Evolutionary conservation across 2,888 invertebrate genomes (phyloP).

Genomic region (Ernsta delagoae): DNA sequence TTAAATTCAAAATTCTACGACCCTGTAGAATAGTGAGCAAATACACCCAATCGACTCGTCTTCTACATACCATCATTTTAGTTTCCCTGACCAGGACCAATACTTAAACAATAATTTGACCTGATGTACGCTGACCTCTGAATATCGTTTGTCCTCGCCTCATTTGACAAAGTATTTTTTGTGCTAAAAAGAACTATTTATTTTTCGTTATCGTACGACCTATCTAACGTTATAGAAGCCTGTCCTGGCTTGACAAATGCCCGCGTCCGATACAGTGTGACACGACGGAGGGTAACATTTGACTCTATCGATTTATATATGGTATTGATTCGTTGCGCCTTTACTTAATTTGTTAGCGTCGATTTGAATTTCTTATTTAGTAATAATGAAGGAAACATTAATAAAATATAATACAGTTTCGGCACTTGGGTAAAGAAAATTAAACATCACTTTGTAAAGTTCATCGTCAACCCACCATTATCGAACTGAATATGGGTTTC

Average conservation of each 20-base stretch:
- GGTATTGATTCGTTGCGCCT: slow-evolving; percentile 21
- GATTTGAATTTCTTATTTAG: neutral
- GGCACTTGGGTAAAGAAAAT: no score
- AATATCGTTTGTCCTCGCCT: neutral
- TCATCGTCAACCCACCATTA: no score
- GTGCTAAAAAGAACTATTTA: neutral
- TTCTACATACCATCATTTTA: no score
- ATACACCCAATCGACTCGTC: no score
- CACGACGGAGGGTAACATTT: slow-evolving; percentile 37
- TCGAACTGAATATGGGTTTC: no score
- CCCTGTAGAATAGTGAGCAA: no score
- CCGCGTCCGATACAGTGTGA: slow-evolving; percentile 40
- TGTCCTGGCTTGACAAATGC: slow-evolving; percentile 40
- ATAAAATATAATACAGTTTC: no score
- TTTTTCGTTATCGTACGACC: neutral
- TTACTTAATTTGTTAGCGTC: neutral
- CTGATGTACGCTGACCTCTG: neutral
- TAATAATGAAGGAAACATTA: no score
- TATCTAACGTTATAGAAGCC: slow-evolving; percentile 8
- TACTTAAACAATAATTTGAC: neutral
- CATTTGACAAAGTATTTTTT: neutral
- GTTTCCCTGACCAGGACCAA: neutral
- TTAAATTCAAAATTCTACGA: no score
- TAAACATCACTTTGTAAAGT: no score
- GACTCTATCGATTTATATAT: slow-evolving; percentile 41